A percentile compares a stretch with the other conserved stretches of the same genome.
Evolutionary conservation across 2,113 vertebrate genomes (phyloP).

Genomic region (Pionites leucogaster): DNA sequence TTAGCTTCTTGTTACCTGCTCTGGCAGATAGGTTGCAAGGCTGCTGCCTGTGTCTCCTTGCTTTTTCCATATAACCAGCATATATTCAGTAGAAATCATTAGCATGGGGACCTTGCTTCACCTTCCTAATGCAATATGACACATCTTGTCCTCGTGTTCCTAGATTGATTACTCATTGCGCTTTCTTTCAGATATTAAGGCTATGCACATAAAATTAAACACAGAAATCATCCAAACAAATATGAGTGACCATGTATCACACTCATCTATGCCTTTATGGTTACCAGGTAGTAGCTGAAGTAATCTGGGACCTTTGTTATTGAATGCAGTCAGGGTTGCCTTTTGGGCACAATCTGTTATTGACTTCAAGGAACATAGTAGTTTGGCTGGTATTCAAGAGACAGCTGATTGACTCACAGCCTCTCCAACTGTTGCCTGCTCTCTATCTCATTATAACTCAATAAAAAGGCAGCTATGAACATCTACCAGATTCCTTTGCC

Average conservation of each 20-base stretch:
- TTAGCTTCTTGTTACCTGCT: neutral
- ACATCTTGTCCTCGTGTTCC: neutral
- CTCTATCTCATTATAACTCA: neutral
- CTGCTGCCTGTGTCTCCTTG: neutral
- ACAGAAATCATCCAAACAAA: neutral
- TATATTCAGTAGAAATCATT: neutral
- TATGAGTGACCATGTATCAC: neutral
- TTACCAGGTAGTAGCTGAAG: neutral
- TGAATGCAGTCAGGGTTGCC: neutral
- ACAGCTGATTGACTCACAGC: neutral
- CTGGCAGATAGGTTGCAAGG: neutral
- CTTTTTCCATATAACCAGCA: neutral
- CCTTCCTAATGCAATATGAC: neutral
- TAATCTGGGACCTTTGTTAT: neutral
- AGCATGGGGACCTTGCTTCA: neutral
- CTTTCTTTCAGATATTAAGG: neutral
- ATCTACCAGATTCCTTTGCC: neutral
- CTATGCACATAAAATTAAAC: neutral
- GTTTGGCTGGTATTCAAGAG: conserved; percentile 15
- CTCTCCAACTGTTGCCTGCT: neutral
- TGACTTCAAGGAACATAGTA: neutral
- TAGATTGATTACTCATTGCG: neutral
- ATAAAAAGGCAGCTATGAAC: neutral
- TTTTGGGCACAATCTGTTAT: neutral
- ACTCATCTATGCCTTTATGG: neutral